These are phyloP conservation scores for Drosophila mojavensis DNA, from an alignment of 1,140 invertebrate genomes.

Conservation along the genomic window DNA sequence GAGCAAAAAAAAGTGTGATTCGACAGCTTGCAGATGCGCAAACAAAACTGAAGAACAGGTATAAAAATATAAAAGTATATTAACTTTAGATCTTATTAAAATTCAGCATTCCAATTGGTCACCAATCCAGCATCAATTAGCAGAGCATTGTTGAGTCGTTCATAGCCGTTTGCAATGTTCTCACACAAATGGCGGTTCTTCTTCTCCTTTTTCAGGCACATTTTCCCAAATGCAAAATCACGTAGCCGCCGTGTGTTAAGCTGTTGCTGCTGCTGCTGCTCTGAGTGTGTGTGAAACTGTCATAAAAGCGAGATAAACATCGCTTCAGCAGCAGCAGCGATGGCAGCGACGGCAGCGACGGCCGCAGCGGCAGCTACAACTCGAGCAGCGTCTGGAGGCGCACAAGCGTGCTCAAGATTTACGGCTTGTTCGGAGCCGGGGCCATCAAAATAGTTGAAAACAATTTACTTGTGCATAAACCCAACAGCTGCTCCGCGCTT, in stretches of 20 bases:
- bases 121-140: neutral
- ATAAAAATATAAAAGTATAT: neutral
- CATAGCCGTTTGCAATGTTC: neutral
- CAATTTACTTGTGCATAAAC: conserved; percentile 44
- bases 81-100: neutral
- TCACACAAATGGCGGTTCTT: neutral
- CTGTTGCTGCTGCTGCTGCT: neutral
- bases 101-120: too few relatives aligned
- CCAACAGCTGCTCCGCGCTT: conserved; percentile 12
- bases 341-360: neutral
- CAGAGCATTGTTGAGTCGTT: neutral
- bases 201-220: conserved; percentile 3
- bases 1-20: too few relatives aligned
- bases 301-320: conserved; percentile 64
- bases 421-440: conserved; percentile 45
- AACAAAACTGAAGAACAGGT: too few relatives aligned
- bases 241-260: conserved; percentile 49
- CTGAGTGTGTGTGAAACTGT: conserved; percentile 43
- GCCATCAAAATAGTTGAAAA: conserved; percentile 62
- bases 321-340: conserved; percentile 29
- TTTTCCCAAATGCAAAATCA: conserved; percentile 57
- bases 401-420: conserved; percentile 50
- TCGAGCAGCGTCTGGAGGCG: conserved; percentile 41
- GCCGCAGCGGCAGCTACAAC: conserved; percentile 4
- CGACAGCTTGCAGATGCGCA: too few relatives aligned